A percentile compares a stretch with the other conserved stretches of the same genome.
Evolutionary conservation across 2,888 invertebrate species (phyloP).

Genomic region (Hemicrepidius hirtus): DNA sequence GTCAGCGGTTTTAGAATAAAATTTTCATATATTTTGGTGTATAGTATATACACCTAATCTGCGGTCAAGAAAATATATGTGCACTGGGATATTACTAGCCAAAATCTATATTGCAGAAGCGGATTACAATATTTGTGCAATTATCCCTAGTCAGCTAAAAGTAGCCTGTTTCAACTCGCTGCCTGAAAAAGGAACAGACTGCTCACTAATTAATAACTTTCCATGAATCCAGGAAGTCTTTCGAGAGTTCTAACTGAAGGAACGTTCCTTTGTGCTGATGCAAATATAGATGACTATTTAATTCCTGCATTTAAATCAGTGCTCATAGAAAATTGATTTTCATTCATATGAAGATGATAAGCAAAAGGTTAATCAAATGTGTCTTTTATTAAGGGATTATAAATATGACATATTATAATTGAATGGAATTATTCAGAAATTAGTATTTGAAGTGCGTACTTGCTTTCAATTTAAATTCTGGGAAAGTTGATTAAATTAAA

Average conservation of each 20-base stretch:
- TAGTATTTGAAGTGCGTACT: neutral
- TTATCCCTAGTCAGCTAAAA: neutral
- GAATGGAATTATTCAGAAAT: neutral
- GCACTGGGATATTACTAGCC: neutral
- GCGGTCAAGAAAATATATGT: conserved; percentile 9
- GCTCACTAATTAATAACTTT: neutral
- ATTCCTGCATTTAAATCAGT: neutral
- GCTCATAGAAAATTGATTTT: neutral
- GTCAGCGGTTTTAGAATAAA: conserved; percentile 36
- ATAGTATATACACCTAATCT: conserved; percentile 13
- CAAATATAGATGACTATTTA: neutral
- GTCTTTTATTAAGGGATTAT: neutral
- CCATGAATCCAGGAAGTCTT: neutral
- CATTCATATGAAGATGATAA: conserved; percentile 10
- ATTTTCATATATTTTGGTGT: conserved; percentile 35
- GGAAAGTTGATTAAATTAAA: no score
- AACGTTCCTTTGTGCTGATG: neutral
- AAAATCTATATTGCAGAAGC: neutral
- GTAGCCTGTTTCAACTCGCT: neutral
- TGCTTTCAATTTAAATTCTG: no score
- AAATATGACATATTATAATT: neutral
- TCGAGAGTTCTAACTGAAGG: neutral
- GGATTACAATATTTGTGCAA: neutral
- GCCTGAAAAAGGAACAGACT: neutral
- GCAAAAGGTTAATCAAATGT: neutral